Base-by-base conservation (phyloP, 2,888 invertebrate species). In the Buathra laborator region DNA sequence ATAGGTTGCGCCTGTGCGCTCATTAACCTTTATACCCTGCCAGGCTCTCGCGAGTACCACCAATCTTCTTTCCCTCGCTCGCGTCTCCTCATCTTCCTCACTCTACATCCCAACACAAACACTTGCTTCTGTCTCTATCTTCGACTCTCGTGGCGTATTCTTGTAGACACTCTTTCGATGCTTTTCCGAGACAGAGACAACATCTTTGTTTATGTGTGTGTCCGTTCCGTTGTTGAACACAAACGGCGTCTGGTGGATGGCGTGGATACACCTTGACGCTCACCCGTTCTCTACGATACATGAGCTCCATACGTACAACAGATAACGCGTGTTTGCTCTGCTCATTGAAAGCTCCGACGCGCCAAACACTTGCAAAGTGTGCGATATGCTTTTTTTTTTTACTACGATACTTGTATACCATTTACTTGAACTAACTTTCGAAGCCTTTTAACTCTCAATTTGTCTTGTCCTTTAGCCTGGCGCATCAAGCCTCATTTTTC, bases 1-100 rank as follows among this genome's bases (percentile, higher is more conserved):
- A 94, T 93, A 94, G 93, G 93, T 93, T 94, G 92, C 92, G 93
- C 93, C 92, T 91, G 92, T 88, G 92, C 92, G 93, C 93, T 93
- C 93, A 94, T 94, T 94, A 94, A 93, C 93, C 93, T 93, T 94
- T 93, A 92, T 93, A 93, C 93, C 93, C 92, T 89, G 90, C 89
- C 92, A 89, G 37, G 90, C 90, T 89, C 81, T 81, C 87, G 90
- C 91, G 90, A 92, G 91, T 91, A 92, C 91, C 92, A 91, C 91
- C 92, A 92, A 93, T 93, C 92, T 92, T 91, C 90, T 88, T 79
- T 91, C 89, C 90, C 89, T 90, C 89, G 88, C 90, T 90, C 88
- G 85, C 16, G 29, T 32, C 53, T 37, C 56, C 68, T 29, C 43
- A 48, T 74, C 68, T 75, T 32, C 37, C 62, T 53, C 81, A 32